Conservation (phyloP, 2,113 vertebrate species). For the Melanerpes formicivorus region DNA sequence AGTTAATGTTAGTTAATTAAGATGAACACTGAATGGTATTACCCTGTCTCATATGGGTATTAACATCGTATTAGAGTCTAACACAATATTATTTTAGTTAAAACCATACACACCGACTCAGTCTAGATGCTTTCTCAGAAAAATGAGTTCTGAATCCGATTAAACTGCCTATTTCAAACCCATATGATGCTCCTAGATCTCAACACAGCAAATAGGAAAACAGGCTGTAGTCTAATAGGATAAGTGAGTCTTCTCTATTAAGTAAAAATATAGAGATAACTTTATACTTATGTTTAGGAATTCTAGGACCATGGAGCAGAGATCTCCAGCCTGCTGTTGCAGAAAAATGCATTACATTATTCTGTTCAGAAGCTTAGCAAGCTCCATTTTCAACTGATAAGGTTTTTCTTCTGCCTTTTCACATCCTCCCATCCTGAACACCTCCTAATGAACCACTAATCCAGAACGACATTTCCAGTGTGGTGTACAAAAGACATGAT, state of each 20-base stretch:
- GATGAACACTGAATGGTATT: constrained; percentile 78
- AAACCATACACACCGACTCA: constrained; percentile 66
- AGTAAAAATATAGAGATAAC: not conserved
- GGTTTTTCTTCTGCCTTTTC: constrained; percentile 21
- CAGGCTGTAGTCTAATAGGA: not conserved
- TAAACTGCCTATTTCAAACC: constrained; percentile 54
- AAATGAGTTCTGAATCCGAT: constrained; percentile 60
- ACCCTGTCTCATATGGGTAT: constrained; percentile 74
- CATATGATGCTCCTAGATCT: constrained; percentile 18
- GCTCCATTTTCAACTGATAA: constrained; percentile 2
- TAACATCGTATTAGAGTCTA: constrained; percentile 76
- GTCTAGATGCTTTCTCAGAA: constrained; percentile 48
- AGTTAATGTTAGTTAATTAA: constrained; percentile 84
- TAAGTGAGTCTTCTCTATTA: not conserved
- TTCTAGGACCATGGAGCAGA: not conserved
- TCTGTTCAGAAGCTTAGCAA: not conserved
- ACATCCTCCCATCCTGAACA: not conserved
- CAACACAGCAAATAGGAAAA: constrained; percentile 53
- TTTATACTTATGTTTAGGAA: not conserved
- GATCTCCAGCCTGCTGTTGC: not conserved
- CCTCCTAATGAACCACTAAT: not conserved
- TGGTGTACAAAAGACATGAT: not conserved
- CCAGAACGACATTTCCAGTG: not conserved
- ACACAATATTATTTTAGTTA: constrained; percentile 83
- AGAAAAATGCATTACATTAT: not conserved